Evolutionary conservation across 2,113 vertebrate genomes (phyloP).

Genomic region (Macquaria ambigua): DNA sequence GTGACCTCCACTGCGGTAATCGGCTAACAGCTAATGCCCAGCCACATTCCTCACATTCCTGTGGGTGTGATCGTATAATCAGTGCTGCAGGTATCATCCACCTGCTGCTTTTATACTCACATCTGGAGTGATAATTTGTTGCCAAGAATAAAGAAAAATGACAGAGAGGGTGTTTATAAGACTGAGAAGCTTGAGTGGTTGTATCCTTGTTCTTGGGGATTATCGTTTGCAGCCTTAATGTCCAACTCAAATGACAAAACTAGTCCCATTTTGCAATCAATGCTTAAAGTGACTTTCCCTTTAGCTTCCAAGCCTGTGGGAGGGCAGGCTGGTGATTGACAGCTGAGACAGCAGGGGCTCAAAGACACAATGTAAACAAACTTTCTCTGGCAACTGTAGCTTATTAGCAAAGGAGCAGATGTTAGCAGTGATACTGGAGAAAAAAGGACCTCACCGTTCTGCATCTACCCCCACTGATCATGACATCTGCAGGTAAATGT

Average conservation of each 20-base stretch:
- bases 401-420: conserved; percentile 15
- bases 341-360: conserved; percentile 34
- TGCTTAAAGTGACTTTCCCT: neutral
- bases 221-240: neutral
- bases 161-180: neutral
- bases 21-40: conserved; percentile 76
- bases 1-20: conserved; percentile 70
- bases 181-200: neutral
- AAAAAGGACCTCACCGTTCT: neutral
- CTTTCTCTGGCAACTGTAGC: conserved; percentile 13
- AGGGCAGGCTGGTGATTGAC: conserved; percentile 13
- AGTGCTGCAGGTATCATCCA: conserved; percentile 45
- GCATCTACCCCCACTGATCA: neutral
- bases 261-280: neutral
- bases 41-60: conserved; percentile 74
- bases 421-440: neutral
- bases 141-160: neutral
- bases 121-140: conserved; percentile 9
- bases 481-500: conserved; percentile 9
- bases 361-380: conserved; percentile 22
- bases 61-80: conserved; percentile 36
- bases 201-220: neutral
- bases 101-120: conserved; percentile 45
- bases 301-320: neutral
- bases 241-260: conserved; percentile 9